phyloP scores from a whole-genome alignment of 2,797 vertebrate species.

The Vireo griseus region DNA sequence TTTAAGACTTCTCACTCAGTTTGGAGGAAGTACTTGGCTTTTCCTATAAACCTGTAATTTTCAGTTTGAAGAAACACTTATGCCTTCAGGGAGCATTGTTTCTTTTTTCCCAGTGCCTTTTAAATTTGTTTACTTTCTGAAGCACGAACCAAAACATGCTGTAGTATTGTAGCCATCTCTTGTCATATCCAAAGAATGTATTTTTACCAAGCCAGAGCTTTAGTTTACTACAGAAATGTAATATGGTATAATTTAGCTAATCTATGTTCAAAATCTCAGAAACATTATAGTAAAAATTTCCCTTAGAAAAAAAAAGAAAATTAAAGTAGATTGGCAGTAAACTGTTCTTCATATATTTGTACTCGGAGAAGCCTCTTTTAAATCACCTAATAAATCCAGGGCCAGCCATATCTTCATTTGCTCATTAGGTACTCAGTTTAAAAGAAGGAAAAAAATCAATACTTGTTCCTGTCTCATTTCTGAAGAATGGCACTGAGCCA shows the following conservation, averaged over 20 bases:
- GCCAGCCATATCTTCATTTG: constrained; percentile 49
- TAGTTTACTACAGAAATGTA: not conserved
- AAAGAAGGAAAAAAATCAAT: constrained; percentile 57
- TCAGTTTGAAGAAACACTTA: constrained; percentile 71
- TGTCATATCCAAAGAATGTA: constrained; percentile 18
- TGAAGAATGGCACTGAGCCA: constrained; percentile 59
- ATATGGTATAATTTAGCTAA: not conserved
- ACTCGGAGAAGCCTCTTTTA: not conserved
- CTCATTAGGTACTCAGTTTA: constrained; percentile 54
- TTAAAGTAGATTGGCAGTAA: not conserved
- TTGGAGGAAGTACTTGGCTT: constrained; percentile 60
- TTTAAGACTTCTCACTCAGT: constrained; percentile 58
- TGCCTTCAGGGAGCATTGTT: constrained; percentile 70
- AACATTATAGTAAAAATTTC: not conserved
- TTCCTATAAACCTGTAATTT: constrained; percentile 78
- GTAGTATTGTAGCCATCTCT: not conserved
- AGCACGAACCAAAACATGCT: constrained; percentile 60
- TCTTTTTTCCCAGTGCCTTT: constrained; percentile 59
- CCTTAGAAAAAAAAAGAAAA: not conserved
- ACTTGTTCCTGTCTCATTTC: constrained; percentile 51
- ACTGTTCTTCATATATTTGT: not conserved
- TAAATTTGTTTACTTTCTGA: constrained; percentile 75
- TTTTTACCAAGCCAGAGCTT: not conserved
- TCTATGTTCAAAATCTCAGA: not conserved
- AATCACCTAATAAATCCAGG: constrained; percentile 28